Base-by-base conservation (phyloP, 2,888 invertebrate species). In the Drosophila antonietae region DNA sequence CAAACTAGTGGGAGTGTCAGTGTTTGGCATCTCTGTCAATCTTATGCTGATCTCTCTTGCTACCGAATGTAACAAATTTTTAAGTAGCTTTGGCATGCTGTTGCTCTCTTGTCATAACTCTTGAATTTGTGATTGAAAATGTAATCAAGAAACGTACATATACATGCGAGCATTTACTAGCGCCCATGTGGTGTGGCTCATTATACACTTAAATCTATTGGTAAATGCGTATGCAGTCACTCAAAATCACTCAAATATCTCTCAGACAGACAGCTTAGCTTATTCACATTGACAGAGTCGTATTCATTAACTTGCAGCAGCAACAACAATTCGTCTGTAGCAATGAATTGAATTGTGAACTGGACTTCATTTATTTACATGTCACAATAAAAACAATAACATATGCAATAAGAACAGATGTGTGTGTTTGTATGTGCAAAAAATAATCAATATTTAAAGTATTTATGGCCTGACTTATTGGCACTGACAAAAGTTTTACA, bases 311-410 rank as follows among this genome's bases (percentile, higher is more conserved):
- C n/a, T n/a, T n/a, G n/a, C 31, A 51, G 33, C 51, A 20, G 33
- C 58, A 65, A 33, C 59, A 71, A 43, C 65, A 65, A 61, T 39
- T 23, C 44, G 20, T 43, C 44, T 52, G 28, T 44, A 67, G 59
- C 70, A 68, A 58, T 35, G 51, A 53, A 37, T 47, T 53, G 55
- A 66, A 69, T 66, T 70, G 65, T 59, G 68, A 68, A 84, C 53
- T 73, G 75, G 66, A 74, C 74, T 89, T 83, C 81, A 83, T 87
- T 87, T 89, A 89, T 83, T 87, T 83, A 79, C 73, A 47, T 57
- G 28, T 28, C 47, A 33, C 57, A 65, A 51, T 15, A 58, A 43
- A 46, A 66, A 55, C 46, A 63, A 43, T 46, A 55, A 53, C 58
- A 31, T 18, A 57, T 33, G 33, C 23, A 39, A 61, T 31, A 56